These are phyloP conservation scores for Paragorgia papillata DNA, from an alignment of 92 coral and sea anemone genomes.

Conservation along the genomic window DNA sequence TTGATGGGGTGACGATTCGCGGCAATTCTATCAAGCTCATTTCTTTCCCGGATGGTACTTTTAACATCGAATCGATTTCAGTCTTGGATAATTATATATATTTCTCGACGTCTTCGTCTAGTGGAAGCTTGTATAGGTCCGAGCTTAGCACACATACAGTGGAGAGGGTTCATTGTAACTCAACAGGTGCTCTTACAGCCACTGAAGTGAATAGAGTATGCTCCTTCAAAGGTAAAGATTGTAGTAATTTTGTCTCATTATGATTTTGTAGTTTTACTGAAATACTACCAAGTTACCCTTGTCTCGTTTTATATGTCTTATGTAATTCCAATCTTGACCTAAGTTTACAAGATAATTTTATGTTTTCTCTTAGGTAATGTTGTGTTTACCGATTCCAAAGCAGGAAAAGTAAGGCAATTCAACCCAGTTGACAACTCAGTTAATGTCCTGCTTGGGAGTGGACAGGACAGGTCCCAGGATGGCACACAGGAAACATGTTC, in stretches of 20 bases:
- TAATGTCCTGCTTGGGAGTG: slow-evolving; percentile 50
- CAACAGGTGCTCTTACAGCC: slow-evolving; percentile 21
- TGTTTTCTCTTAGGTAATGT: slow-evolving; percentile 13
- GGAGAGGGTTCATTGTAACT: slow-evolving; percentile 47
- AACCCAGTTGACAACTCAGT: slow-evolving; percentile 18
- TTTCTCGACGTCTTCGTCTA: slow-evolving; percentile 24
- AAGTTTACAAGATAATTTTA: background rate
- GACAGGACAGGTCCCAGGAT: slow-evolving; percentile 47
- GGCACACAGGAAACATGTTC: slow-evolving; percentile 51
- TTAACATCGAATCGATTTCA: slow-evolving; percentile 35
- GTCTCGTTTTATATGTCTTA: too few relatives aligned
- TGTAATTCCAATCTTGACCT: too few relatives aligned
- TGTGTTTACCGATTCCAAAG: slow-evolving; percentile 43
- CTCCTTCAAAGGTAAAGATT: slow-evolving; percentile 31
- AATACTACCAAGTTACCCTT: too few relatives aligned
- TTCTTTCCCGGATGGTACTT: too few relatives aligned
- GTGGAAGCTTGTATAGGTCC: slow-evolving; percentile 52
- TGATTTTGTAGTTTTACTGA: too few relatives aligned
- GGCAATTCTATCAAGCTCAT: slow-evolving; percentile 49
- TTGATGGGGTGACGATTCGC: slow-evolving; percentile 47
- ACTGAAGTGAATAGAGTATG: slow-evolving; percentile 49
- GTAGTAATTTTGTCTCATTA: background rate
- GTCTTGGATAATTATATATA: slow-evolving; percentile 31
- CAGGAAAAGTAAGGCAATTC: slow-evolving; percentile 32
- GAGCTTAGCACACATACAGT: slow-evolving; percentile 39